Percentiles rank a stretch among this genome's conserved stretches.
Evolutionary conservation across 2,888 invertebrate species (phyloP).

Genomic region (Trilocha varians): DNA sequence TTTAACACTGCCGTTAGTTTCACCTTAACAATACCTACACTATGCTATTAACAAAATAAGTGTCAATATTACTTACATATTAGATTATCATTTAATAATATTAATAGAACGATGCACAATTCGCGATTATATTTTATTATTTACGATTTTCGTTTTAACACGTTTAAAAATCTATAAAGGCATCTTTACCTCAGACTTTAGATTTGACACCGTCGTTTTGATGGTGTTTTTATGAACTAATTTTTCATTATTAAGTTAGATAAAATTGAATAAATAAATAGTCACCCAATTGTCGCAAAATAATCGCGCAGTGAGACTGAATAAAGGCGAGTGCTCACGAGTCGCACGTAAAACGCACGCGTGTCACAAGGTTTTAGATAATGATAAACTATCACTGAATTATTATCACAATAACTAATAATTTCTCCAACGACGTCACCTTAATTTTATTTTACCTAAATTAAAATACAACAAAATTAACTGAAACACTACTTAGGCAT

Average conservation of each 20-base stretch:
- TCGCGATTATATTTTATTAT: conserved; percentile 49
- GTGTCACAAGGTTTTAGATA: conserved; percentile 14
- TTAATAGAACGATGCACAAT: conserved; percentile 65
- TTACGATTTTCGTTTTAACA: conserved; percentile 56
- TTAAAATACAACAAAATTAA: conserved; percentile 37
- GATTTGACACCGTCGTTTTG: conserved; percentile 65
- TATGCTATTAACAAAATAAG: conserved; percentile 67
- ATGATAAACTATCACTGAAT: conserved; percentile 51
- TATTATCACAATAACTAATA: conserved; percentile 67
- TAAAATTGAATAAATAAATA: conserved; percentile 64
- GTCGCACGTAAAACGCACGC: conserved; percentile 7
- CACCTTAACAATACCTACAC: conserved; percentile 49
- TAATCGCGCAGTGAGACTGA: conserved; percentile 36
- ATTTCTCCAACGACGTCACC: conserved; percentile 55
- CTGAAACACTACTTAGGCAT: conserved; percentile 67
- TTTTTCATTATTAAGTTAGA: conserved; percentile 60
- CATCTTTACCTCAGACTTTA: conserved; percentile 74
- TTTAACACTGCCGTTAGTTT: conserved; percentile 62
- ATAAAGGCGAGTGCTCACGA: conserved; percentile 13
- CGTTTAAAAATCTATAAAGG: conserved; percentile 71
- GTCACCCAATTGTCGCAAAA: conserved; percentile 51
- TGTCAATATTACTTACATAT: conserved; percentile 66
- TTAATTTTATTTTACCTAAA: conserved; percentile 43
- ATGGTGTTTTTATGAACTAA: conserved; percentile 62
- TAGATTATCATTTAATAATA: conserved; percentile 43